A percentile compares a stretch with the other conserved stretches of the same genome.
Evolutionary conservation across 1,140 invertebrate species (phyloP).

Genomic region (Hirudo medicinalis): DNA sequence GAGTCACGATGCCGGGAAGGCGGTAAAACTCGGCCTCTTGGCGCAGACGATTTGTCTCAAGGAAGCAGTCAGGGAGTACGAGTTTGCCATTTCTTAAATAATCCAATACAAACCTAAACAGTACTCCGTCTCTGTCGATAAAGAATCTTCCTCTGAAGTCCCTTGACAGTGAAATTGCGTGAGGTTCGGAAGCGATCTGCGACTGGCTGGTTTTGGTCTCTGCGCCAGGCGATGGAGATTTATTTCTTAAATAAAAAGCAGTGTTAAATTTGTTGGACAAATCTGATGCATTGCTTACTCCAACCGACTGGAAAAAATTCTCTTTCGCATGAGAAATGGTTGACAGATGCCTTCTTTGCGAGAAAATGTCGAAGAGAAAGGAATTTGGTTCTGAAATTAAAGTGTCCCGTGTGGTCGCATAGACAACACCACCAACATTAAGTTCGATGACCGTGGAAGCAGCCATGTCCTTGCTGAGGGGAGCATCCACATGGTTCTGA

Average conservation of each 20-base stretch:
- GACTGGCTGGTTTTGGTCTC: background rate
- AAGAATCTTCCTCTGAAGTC: slow-evolving; percentile 85
- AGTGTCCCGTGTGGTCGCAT: slow-evolving; percentile 35
- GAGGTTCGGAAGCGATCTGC: too few relatives aligned
- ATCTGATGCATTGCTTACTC: too few relatives aligned
- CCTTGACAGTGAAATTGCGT: slow-evolving; percentile 14
- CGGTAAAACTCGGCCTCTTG: slow-evolving; percentile 78
- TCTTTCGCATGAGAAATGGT: background rate
- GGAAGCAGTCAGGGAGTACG: slow-evolving; percentile 84
- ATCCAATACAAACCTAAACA: slow-evolving; percentile 92
- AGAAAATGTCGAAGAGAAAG: slow-evolving; percentile 35
- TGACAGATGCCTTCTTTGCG: slow-evolving; percentile 8
- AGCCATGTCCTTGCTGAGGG: too few relatives aligned
- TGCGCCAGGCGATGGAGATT: background rate
- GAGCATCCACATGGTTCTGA: too few relatives aligned
- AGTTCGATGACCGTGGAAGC: slow-evolving; percentile 34
- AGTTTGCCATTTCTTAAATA: slow-evolving; percentile 73
- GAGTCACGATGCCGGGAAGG: slow-evolving; percentile 43
- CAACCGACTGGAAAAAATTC: too few relatives aligned
- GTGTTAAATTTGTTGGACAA: too few relatives aligned
- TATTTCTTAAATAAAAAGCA: slow-evolving; percentile 2
- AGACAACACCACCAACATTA: slow-evolving; percentile 41
- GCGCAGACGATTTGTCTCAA: slow-evolving; percentile 78
- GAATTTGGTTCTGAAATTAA: slow-evolving; percentile 33
- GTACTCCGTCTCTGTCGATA: slow-evolving; percentile 87